Conservation (phyloP, 1,140 invertebrate genomes). For the Musca domestica region DNA sequence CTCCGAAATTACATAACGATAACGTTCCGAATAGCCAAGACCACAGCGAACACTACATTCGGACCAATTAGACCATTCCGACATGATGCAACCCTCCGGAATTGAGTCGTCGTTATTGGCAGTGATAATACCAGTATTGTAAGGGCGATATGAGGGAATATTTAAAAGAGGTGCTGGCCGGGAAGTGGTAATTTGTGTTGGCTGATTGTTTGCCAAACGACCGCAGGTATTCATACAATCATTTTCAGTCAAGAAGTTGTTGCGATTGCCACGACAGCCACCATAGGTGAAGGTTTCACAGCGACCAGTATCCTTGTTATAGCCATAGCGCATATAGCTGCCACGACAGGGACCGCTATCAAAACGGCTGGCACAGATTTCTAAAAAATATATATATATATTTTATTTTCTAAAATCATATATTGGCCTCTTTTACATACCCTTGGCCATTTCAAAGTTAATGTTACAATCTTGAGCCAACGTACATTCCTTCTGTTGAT, state of each 20-base stretch:
- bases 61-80: constrained; percentile 74
- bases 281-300: constrained; percentile 84
- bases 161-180: background rate
- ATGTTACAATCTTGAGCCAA: constrained; percentile 67
- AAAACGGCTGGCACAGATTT: constrained; percentile 71
- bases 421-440: constrained; percentile 45
- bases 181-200: background rate
- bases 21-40: constrained; percentile 38
- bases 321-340: constrained; percentile 79
- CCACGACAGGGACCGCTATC: constrained; percentile 81
- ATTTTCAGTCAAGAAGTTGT: constrained; percentile 78
- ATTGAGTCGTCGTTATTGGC: background rate
- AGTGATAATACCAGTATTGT: too few relatives aligned
- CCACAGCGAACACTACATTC: constrained; percentile 70
- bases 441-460: constrained; percentile 71
- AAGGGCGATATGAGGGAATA: background rate
- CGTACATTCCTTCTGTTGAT: constrained; percentile 66
- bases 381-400: constrained; percentile 58
- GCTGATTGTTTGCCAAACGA: constrained; percentile 21
- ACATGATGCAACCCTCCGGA: constrained; percentile 61
- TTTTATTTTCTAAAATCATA: background rate
- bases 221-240: constrained; percentile 75
- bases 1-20: constrained; percentile 55
- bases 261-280: constrained; percentile 85
- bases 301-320: constrained; percentile 67